These are phyloP conservation scores for Ctenopoma kingsleyae DNA, from an alignment of 2,797 vertebrate species.

Conservation along the genomic window DNA sequence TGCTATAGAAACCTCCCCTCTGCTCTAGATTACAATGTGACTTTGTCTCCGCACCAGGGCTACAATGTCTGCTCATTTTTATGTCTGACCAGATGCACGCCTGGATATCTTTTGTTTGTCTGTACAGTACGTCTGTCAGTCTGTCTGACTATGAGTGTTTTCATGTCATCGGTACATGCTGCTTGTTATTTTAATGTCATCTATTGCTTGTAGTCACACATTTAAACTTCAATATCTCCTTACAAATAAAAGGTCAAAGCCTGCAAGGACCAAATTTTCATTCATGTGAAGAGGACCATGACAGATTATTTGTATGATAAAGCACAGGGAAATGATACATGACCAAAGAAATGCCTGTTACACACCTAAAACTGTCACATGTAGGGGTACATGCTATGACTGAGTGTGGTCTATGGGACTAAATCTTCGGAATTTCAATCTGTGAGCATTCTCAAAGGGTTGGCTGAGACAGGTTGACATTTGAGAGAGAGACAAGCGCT, in stretches of 20 bases:
- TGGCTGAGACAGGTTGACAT: constrained; percentile 83
- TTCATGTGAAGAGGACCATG: constrained; percentile 17
- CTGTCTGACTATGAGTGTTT: constrained; percentile 10
- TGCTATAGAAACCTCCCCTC: constrained; percentile 84
- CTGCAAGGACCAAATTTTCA: constrained; percentile 14
- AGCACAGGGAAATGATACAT: constrained; percentile 6
- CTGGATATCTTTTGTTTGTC: constrained; percentile 14
- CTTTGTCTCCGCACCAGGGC: constrained; percentile 73
- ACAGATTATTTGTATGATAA: constrained; percentile 20
- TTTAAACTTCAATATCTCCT: constrained; percentile 35
- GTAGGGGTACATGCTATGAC: constrained; percentile 36
- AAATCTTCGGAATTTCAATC: constrained; percentile 66
- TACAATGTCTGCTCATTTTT: constrained; percentile 59
- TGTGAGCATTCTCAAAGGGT: constrained; percentile 59
- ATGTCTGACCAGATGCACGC: constrained; percentile 56
- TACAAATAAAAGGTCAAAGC: constrained; percentile 30
- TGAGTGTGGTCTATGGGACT: constrained; percentile 33
- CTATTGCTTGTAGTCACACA: constrained; percentile 23
- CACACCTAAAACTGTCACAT: constrained; percentile 37
- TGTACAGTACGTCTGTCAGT: constrained; percentile 20
- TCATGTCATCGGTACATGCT: constrained; percentile 14
- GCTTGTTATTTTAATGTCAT: constrained; percentile 40
- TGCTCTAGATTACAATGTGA: constrained; percentile 79
- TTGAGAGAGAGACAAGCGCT: constrained; percentile 82
- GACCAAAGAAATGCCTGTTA: constrained; percentile 44